Evolutionary conservation across 2,113 vertebrate species (phyloP).

Genomic region (Laticauda colubrina): DNA sequence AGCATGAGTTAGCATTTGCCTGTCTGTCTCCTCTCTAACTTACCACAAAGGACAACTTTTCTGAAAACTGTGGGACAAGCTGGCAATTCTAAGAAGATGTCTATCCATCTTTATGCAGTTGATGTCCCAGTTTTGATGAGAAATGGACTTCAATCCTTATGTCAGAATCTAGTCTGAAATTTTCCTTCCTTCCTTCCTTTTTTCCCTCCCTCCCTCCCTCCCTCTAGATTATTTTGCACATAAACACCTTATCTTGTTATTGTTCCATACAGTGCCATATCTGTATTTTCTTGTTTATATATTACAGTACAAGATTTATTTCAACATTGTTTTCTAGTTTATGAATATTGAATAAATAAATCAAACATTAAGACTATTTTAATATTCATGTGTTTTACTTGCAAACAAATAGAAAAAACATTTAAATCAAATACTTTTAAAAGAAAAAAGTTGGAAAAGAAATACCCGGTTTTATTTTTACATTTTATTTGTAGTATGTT

Average conservation of each 20-base stretch:
- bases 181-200: too few relatives aligned
- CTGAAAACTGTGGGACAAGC: constrained; percentile 17
- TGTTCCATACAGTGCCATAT: neutral
- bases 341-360: neutral
- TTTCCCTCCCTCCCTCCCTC: neutral
- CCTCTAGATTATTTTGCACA: neutral
- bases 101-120: constrained; percentile 36
- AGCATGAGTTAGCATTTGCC: constrained; percentile 34
- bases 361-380: neutral
- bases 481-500: neutral
- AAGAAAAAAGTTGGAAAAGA: constrained; percentile 3
- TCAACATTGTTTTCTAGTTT: neutral
- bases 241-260: neutral
- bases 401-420: neutral
- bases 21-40: constrained; percentile 39
- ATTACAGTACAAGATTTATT: neutral
- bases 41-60: constrained; percentile 29
- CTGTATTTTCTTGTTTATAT: neutral
- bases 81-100: constrained; percentile 23
- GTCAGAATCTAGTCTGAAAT: constrained; percentile 24
- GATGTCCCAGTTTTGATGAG: constrained; percentile 33
- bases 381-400: neutral
- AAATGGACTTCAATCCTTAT: constrained; percentile 20
- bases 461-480: neutral
- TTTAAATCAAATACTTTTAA: constrained; percentile 4